A percentile compares a stretch with the other conserved stretches of the same genome.
These are phyloP conservation scores for Watsonalla cultraria DNA, from an alignment of 2,888 invertebrate species.

Conservation along the genomic window DNA sequence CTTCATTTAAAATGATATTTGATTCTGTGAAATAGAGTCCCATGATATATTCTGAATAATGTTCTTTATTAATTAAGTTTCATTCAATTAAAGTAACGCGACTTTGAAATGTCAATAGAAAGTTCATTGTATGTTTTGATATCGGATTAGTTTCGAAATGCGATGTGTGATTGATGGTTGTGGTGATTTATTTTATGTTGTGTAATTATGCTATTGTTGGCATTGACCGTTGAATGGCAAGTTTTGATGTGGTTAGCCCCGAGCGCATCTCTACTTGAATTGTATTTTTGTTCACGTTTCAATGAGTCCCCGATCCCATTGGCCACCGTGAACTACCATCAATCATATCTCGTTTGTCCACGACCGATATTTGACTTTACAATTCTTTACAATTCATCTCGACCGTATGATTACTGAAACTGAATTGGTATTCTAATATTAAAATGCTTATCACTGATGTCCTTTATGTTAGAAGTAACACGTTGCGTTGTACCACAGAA, in stretches of 20 bases:
- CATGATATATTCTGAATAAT: too few relatives aligned
- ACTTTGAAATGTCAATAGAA: constrained; percentile 16
- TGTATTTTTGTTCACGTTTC: constrained; percentile 39
- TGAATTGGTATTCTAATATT: neutral
- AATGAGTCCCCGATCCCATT: constrained; percentile 49
- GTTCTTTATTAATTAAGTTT: neutral
- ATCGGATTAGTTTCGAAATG: constrained; percentile 13
- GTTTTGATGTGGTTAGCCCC: constrained; percentile 37
- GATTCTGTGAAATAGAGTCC: too few relatives aligned
- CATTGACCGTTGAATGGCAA: constrained; percentile 37
- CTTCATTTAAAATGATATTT: too few relatives aligned
- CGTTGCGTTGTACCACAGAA: too few relatives aligned
- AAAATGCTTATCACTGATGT: neutral
- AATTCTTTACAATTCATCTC: constrained; percentile 22
- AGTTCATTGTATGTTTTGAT: constrained; percentile 8
- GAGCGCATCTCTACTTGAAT: constrained; percentile 35
- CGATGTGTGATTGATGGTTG: constrained; percentile 50
- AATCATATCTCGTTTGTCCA: constrained; percentile 64
- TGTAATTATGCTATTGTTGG: constrained; percentile 68
- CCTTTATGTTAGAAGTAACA: too few relatives aligned
- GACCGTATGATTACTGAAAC: neutral
- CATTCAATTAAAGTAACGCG: constrained; percentile 8
- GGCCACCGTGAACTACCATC: constrained; percentile 35
- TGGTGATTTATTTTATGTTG: constrained; percentile 48
- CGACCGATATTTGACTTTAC: constrained; percentile 44